Evolutionary conservation across 2,888 invertebrate species (phyloP).

Genomic region (Eilema sororculum): DNA sequence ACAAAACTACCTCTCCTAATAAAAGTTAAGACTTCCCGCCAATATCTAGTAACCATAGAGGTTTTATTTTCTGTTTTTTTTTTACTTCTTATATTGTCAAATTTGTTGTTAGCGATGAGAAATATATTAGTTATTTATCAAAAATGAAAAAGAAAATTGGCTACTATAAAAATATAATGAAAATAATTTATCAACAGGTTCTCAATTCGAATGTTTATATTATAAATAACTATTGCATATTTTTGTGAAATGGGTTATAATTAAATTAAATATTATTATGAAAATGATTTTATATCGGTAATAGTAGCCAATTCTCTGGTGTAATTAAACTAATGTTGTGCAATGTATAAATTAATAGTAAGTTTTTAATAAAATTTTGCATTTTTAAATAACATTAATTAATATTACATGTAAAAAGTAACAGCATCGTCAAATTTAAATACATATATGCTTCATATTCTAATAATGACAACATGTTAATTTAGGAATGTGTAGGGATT

Average conservation of each 20-base stretch:
- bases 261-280: background rate
- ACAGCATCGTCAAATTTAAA: conserved; percentile 31
- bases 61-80: conserved; percentile 24
- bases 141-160: conserved; percentile 24
- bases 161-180: conserved; percentile 4
- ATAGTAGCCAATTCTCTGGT: conserved; percentile 26
- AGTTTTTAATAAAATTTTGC: conserved; percentile 27
- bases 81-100: conserved; percentile 38
- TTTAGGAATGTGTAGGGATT: conserved; percentile 56
- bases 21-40: conserved; percentile 24
- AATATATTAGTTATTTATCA: conserved; percentile 20
- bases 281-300: background rate
- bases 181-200: too few species aligned
- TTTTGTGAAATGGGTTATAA: background rate
- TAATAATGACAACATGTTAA: conserved; percentile 43
- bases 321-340: conserved; percentile 35
- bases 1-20: conserved; percentile 40
- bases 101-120: conserved; percentile 32
- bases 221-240: background rate
- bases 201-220: too few species aligned
- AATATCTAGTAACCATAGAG: conserved; percentile 29
- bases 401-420: conserved; percentile 29
- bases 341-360: conserved; percentile 33
- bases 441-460: conserved; percentile 31
- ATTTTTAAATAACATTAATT: conserved; percentile 20